phyloP scores from a whole-genome alignment of 35 echinoderm and acorn worm species.

The Nesometra sesokonis region DNA sequence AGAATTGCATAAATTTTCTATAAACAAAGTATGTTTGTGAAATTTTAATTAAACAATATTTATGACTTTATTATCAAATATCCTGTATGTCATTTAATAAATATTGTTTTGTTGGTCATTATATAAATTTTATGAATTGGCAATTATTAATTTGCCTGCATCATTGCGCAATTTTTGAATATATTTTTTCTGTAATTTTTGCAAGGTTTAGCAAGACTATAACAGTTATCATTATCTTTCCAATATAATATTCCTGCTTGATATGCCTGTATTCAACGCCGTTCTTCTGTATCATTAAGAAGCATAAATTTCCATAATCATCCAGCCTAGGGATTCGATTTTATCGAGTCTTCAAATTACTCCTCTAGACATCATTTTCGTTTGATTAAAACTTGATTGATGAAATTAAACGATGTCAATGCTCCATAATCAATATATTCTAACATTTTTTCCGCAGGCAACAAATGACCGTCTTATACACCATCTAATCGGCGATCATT shows the following conservation, averaged over 20 bases:
- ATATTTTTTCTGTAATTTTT: too few species aligned
- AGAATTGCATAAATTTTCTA: too few species aligned
- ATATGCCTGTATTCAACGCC: neutral
- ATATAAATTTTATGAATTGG: too few species aligned
- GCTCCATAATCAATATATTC: neutral
- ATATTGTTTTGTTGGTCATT: too few species aligned
- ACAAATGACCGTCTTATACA: conserved; percentile 58
- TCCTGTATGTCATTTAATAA: too few species aligned
- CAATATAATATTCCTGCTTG: neutral
- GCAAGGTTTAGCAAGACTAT: too few species aligned
- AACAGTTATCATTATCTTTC: neutral
- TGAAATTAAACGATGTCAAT: neutral
- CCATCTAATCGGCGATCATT: conserved; percentile 79
- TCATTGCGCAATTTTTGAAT: too few species aligned
- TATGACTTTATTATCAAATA: too few species aligned
- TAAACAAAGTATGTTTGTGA: too few species aligned
- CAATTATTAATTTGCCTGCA: too few species aligned
- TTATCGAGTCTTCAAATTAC: neutral
- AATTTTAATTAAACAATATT: too few species aligned
- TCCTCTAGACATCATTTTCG: too few species aligned
- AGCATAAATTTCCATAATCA: neutral
- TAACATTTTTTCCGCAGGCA: conserved; percentile 27
- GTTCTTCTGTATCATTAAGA: neutral
- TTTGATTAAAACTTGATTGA: neutral
- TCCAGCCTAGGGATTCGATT: neutral